Evolutionary conservation across 2,888 invertebrate species (phyloP).

Genomic region (Zygogramma bicolorata): DNA sequence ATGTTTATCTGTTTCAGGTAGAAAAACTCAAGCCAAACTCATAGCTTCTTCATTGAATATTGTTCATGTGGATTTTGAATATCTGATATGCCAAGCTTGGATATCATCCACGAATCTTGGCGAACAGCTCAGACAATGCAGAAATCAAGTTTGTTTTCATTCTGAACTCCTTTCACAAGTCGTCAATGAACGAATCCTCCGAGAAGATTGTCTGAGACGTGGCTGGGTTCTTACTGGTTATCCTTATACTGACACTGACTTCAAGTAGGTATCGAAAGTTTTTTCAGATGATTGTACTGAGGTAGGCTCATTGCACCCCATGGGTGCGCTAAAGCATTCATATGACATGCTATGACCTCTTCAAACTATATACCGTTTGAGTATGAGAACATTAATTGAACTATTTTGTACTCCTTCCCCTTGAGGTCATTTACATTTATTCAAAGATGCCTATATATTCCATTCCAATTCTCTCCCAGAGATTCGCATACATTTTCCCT

Average conservation of each 20-base stretch:
- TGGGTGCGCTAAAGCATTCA: no score
- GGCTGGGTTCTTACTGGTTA: conserved; percentile 77
- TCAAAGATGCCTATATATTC: no score
- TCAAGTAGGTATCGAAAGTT: conserved; percentile 68
- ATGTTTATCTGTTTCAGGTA: no score
- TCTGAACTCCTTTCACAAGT: conserved; percentile 61
- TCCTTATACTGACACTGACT: conserved; percentile 71
- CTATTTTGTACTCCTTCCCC: no score
- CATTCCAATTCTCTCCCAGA: no score
- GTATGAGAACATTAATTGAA: no score
- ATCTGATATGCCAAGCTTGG: conserved; percentile 69
- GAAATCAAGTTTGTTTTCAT: conserved; percentile 61
- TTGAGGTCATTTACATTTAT: no score
- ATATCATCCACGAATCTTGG: conserved; percentile 61
- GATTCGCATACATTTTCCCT: no score
- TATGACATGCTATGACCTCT: no score
- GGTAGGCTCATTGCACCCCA: no score
- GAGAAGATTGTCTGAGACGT: conserved; percentile 71
- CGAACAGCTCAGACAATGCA: conserved; percentile 57
- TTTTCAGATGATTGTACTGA: no score
- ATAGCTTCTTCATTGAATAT: conserved; percentile 70
- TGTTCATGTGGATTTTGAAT: conserved; percentile 71
- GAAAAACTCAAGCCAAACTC: conserved; percentile 69
- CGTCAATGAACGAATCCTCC: conserved; percentile 65
- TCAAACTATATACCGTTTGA: no score